Evolutionary conservation across 1,140 invertebrate genomes (phyloP), one percentile per base, ranked within the genome.

Genomic region (Hypsibius dujardini): DNA sequence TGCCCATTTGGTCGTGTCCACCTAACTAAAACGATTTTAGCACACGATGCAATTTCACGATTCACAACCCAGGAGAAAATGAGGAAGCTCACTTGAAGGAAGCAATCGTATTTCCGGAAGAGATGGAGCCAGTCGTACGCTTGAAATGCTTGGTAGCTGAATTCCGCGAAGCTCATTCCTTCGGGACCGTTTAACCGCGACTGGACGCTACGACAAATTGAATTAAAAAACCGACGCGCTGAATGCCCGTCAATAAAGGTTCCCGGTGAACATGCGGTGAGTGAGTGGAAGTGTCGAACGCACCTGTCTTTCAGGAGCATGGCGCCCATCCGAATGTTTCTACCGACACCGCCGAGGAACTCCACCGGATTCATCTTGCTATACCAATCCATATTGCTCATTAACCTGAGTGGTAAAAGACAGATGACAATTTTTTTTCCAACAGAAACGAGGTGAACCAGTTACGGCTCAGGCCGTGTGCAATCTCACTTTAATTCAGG

Each of bases 71-170:
- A 74, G 47, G 2, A 47, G 7, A 73, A 73, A 72, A 69, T 28
- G 70, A 59, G 73, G 46, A 71, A 69, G 47, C 15, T 70, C 40
- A 90, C 87, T 84, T 92, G 95, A 81, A 97, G 91, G 72, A 80
- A 82, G 79, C 95, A 98, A 46, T 88, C 83, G 77, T 90, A 86
- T 67, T 86, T 84, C 62, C 88, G 83, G 69, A 85, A 83, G 56
- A 99, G 84, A 80, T 94, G 84, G 14, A 90, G 78, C 94, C 95
- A 99, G 81, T 99, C 95, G 80, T 93, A 93, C 0, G 92, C 87
- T 84, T 99, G 95, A 77, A 98, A 92, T 73, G 93, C 81, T 80
- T 96, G 94, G 78, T 98, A 98, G 50, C 87, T 86, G 78, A 99
- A 97, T 80, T 98, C 95, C 1, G 91, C 88, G 76, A 92, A 94